Evolutionary conservation across 2,113 vertebrate species (phyloP).

Genomic region (Capreolus pygargus): DNA sequence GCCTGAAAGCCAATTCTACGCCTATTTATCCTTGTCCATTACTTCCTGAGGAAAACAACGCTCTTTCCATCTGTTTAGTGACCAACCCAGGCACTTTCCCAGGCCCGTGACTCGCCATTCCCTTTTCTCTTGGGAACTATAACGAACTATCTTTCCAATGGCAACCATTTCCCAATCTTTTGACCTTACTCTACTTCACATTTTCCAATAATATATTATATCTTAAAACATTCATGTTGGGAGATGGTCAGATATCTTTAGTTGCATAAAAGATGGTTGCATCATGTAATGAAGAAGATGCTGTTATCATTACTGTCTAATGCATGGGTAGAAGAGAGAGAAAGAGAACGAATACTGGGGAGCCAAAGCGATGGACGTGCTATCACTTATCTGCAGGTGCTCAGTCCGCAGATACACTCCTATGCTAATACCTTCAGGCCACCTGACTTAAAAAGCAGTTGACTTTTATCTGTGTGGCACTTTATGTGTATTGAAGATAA

Average conservation of each 20-base stretch:
- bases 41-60: not conserved
- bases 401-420: not conserved
- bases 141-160: not conserved
- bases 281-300: not conserved
- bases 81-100: not conserved
- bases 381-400: not conserved
- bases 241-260: not conserved
- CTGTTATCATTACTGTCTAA: not conserved
- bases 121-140: not conserved
- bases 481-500: not conserved
- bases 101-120: not conserved
- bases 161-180: not conserved
- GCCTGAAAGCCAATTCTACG: not conserved
- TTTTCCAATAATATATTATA: not conserved
- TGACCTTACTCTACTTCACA: not conserved
- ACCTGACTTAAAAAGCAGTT: not conserved
- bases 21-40: not conserved
- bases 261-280: not conserved
- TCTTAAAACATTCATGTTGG: not conserved
- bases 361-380: not conserved
- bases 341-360: not conserved
- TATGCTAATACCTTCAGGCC: not conserved
- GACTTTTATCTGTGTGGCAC: not conserved
- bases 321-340: not conserved
- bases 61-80: not conserved